Base-by-base conservation (phyloP, 35 echinoderm and acorn worm genomes). In the Ptychodera flava region DNA sequence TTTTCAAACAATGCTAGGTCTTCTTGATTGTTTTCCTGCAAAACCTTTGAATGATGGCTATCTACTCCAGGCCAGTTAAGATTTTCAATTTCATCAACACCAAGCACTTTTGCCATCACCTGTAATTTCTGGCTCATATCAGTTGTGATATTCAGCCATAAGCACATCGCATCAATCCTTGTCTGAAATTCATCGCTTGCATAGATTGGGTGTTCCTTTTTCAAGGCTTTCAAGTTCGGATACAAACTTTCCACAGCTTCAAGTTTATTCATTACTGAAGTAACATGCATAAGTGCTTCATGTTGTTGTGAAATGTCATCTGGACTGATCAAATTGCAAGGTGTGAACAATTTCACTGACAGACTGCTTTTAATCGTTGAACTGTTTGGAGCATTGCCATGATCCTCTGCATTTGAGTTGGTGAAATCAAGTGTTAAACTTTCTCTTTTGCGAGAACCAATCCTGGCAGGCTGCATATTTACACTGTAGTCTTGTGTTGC, bases 91-190 rank as follows among this genome's bases (percentile, higher is more conserved):
- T 99, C 96, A 78, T 95, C 86, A 31, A 99, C 92, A 33, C 93
- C 96, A 0, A 99, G 88, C 31, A 83, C 86, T 27, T 89, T 34
- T 12, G 83, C 84, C 34, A 93, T 85, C 30, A 94, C 75, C 15
- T 89, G 84, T 35, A 99, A 83, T 38, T 90, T 94, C 29, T 94
- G 93, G 35, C 85, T 89, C 33, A 99, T 88, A 84, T 99, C 96
- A 28, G 85, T 88, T 37, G 96, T 99, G 33, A 99, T 76, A 34
- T 99, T 99, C 36, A 99, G 84, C 96, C 96, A 99, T 33, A 99
- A 35, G 34, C 88, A 88, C 33, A 99, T 76, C 0, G 93, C 91
- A 33, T 84, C 36, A 0, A 99, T 78, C 38, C 93, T 79, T 77
- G 87, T 81, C 28, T 30, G 88, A 78, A 99, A 99, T 29, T 92